phyloP scores from a whole-genome alignment of 2,888 invertebrate genomes.

The Andrena flavipes region DNA sequence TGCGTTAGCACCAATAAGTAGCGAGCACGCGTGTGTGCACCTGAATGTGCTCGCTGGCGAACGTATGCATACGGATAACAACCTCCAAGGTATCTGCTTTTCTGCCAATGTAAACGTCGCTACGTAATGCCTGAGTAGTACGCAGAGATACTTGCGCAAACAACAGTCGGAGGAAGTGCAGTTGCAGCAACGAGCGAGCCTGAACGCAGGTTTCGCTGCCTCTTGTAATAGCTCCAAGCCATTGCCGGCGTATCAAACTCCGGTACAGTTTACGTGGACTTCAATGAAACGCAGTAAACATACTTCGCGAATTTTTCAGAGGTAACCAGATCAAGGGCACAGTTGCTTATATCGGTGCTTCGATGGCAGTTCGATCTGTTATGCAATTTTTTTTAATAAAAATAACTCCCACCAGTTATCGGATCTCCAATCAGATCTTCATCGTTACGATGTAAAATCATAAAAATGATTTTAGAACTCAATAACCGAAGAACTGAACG shows the following conservation, averaged over 20 bases:
- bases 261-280: neutral
- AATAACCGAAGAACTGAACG: too few relatives aligned
- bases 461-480: too few relatives aligned
- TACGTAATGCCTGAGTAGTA: constrained; percentile 61
- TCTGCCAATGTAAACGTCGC: constrained; percentile 63
- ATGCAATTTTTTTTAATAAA: too few relatives aligned
- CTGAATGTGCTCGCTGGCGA: neutral
- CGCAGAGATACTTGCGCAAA: constrained; percentile 69
- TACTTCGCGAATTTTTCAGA: neutral
- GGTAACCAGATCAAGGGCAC: neutral
- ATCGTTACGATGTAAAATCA: too few relatives aligned
- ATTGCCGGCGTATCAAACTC: neutral
- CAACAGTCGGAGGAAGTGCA: constrained; percentile 69
- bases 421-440: too few relatives aligned
- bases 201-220: constrained; percentile 33
- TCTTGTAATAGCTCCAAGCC: constrained; percentile 19
- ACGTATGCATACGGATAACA: constrained; percentile 21
- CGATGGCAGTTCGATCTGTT: too few relatives aligned
- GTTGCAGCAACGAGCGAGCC: constrained; percentile 56
- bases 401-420: too few relatives aligned
- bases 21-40: constrained; percentile 16
- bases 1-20: constrained; percentile 36
- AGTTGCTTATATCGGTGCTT: neutral
- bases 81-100: constrained; percentile 60
- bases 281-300: neutral